phyloP scores from a whole-genome alignment of 2,113 vertebrate genomes.

The Pardalotus punctatus region DNA sequence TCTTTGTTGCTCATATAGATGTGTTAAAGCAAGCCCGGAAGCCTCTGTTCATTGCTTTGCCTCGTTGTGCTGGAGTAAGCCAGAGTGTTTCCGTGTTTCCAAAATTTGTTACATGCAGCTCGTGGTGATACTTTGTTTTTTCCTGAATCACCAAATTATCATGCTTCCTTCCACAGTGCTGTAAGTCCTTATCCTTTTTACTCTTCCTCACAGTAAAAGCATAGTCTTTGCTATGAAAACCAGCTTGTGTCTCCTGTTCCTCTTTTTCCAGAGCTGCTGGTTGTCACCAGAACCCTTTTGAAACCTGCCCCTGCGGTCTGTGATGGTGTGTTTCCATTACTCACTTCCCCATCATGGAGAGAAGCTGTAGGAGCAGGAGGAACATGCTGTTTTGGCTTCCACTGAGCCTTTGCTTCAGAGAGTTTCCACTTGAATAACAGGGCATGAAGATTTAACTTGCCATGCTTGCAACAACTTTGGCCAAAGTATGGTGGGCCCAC shows the following conservation, averaged over 20 bases:
- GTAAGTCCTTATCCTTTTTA: neutral
- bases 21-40: neutral
- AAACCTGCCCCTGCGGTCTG: neutral
- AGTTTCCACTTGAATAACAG: neutral
- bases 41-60: neutral
- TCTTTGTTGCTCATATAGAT: neutral
- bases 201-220: neutral
- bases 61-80: neutral
- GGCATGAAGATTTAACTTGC: neutral
- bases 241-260: neutral
- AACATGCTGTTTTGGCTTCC: neutral
- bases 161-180: neutral
- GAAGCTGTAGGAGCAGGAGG: neutral
- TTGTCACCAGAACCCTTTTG: neutral
- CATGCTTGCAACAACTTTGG: neutral
- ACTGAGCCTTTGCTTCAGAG: neutral
- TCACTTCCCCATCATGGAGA: neutral
- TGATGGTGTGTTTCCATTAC: neutral
- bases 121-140: neutral
- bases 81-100: neutral
- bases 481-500: neutral
- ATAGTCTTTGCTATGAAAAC: neutral
- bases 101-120: neutral
- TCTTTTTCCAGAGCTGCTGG: constrained; percentile 5
- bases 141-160: neutral